phyloP scores from a whole-genome alignment of 2,113 vertebrate species.

The Eurystomus gularis region DNA sequence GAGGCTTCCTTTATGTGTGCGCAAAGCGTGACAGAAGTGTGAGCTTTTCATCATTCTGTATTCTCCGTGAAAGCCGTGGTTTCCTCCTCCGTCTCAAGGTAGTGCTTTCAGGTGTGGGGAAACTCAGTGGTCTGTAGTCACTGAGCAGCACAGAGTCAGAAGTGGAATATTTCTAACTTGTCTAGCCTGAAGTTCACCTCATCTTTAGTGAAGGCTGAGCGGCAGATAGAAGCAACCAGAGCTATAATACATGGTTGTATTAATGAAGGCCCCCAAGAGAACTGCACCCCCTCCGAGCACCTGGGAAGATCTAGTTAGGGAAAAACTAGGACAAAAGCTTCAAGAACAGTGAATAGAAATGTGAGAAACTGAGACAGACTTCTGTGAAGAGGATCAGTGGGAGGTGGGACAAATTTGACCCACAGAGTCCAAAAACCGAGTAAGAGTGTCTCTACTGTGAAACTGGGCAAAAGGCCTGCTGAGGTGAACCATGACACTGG shows the following conservation, averaged over 20 bases:
- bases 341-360: neutral
- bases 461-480: neutral
- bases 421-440: neutral
- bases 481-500: accelerated
- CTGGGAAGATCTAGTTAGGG: neutral
- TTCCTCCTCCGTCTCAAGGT: too few species aligned
- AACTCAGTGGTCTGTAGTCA: too few species aligned
- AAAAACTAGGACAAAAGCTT: neutral
- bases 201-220: neutral
- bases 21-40: neutral
- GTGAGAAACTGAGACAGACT: neutral
- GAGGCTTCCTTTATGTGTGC: neutral
- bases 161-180: neutral
- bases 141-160: neutral
- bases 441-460: neutral
- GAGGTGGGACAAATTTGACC: neutral
- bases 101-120: too few species aligned
- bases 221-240: neutral
- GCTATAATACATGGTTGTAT: accelerated
- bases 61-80: neutral
- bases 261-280: neutral
- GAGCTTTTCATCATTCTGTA: neutral
- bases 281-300: neutral
- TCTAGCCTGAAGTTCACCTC: neutral
- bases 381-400: neutral